Evolutionary conservation across 2,113 vertebrate species (phyloP).

Genomic region (Bungarus multicinctus): DNA sequence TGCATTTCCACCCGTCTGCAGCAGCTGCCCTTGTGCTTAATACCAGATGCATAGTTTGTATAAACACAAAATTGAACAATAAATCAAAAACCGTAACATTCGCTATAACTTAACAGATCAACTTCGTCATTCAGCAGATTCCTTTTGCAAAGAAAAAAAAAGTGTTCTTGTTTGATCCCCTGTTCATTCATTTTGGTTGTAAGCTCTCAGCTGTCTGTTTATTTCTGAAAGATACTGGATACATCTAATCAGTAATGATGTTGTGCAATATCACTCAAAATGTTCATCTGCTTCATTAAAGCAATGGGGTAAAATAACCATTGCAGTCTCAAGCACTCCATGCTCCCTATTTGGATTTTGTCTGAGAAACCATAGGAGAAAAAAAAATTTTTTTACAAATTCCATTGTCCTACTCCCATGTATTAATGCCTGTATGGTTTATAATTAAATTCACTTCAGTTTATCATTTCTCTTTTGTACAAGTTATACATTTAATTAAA

Average conservation of each 20-base stretch:
- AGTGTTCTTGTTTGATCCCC: background rate
- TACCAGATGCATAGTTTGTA: background rate
- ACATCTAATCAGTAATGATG: background rate
- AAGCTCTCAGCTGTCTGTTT: background rate
- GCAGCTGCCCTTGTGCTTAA: background rate
- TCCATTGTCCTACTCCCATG: conserved; percentile 3
- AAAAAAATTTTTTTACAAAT: background rate
- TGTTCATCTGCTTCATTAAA: background rate
- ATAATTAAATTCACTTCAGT: conserved; percentile 25
- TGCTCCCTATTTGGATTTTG: background rate
- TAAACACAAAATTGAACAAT: background rate
- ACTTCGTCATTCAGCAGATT: background rate
- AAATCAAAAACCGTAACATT: background rate
- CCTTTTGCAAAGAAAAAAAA: background rate
- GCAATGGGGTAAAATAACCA: background rate
- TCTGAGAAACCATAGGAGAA: background rate
- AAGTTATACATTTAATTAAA: conserved; percentile 38
- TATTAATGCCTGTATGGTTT: conserved; percentile 18
- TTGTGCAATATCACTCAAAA: background rate
- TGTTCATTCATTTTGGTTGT: background rate
- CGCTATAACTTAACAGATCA: background rate
- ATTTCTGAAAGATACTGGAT: background rate
- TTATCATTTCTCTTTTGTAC: conserved; percentile 9
- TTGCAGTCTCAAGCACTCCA: background rate
- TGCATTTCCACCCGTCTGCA: background rate